Evolutionary conservation across 2,888 invertebrate species (phyloP).

Genomic region (Melieria picta): DNA sequence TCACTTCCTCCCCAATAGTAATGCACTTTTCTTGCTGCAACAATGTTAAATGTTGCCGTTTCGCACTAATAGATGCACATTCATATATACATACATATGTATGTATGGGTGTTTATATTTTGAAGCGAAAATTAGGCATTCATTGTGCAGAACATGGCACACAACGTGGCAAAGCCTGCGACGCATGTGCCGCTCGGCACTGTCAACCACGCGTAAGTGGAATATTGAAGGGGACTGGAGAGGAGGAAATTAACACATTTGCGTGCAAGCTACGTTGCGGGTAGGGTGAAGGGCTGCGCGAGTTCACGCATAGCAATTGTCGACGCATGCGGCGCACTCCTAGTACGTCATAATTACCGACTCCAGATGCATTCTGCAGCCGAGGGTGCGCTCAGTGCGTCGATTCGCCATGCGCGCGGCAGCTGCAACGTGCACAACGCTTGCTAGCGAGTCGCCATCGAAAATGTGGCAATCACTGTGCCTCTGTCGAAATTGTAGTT

Average conservation of each 20-base stretch:
- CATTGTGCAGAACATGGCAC: not conserved
- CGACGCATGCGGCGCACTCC: not conserved
- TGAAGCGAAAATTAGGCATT: slow-evolving; percentile 21
- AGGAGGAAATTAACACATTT: slow-evolving; percentile 32
- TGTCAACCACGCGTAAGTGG: slow-evolving; percentile 17
- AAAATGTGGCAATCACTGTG: slow-evolving; percentile 18
- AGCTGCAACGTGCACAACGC: slow-evolving; percentile 27
- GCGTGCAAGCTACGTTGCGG: not conserved
- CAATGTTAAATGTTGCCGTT: too few relatives aligned
- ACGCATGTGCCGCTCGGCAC: slow-evolving; percentile 20
- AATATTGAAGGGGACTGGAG: slow-evolving; percentile 16
- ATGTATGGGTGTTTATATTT: not conserved
- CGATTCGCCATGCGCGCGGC: slow-evolving; percentile 15
- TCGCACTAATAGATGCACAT: slow-evolving; percentile 1
- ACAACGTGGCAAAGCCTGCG: slow-evolving; percentile 8
- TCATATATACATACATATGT: not conserved
- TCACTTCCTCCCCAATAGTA: too few relatives aligned
- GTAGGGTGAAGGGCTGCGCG: not conserved
- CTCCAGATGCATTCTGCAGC: not conserved
- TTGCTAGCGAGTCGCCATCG: not conserved
- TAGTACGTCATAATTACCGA: not conserved
- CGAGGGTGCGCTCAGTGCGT: not conserved
- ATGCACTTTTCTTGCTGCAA: too few relatives aligned
- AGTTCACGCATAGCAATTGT: not conserved
- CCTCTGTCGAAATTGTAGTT: not conserved